Percentiles rank a stretch among this genome's conserved stretches.
phyloP scores from a whole-genome alignment of 2,797 vertebrate genomes.

The Odontamblyopus lacepedii region DNA sequence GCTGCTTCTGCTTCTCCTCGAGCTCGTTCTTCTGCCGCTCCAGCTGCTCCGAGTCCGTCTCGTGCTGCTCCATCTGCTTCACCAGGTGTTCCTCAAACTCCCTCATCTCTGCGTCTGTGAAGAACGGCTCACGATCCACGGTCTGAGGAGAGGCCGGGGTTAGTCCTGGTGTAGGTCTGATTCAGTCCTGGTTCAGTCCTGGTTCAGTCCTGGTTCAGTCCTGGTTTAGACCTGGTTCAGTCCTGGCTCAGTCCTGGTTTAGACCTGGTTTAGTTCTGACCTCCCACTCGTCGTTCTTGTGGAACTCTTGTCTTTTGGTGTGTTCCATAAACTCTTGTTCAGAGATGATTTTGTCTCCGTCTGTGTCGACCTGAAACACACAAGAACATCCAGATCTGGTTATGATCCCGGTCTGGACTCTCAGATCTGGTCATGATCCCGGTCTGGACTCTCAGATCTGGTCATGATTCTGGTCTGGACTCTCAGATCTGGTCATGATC shows the following conservation, averaged over 20 bases:
- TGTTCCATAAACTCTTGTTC: constrained; percentile 89
- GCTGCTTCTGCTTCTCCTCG: constrained; percentile 78
- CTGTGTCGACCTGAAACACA: constrained; percentile 82
- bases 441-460: neutral
- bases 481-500: no score
- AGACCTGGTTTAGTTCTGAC: constrained; percentile 57
- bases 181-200: neutral
- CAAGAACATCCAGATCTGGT: neutral
- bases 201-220: neutral
- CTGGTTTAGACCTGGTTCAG: no score
- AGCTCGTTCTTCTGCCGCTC: constrained; percentile 80
- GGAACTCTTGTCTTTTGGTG: constrained; percentile 88
- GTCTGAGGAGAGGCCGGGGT: constrained; percentile 68
- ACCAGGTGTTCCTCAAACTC: constrained; percentile 83
- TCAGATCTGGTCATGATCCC: neutral
- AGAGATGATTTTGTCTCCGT: constrained; percentile 86
- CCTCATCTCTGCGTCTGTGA: constrained; percentile 86
- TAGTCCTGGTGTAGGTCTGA: neutral
- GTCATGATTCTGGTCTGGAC: neutral
- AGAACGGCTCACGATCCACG: constrained; percentile 81
- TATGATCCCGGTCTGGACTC: neutral
- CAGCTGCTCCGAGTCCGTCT: constrained; percentile 76
- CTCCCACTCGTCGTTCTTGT: constrained; percentile 86
- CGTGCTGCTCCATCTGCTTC: constrained; percentile 84
- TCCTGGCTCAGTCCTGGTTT: no score